Evolutionary conservation across 2,888 invertebrate species (phyloP).

Genomic region (Cheilosia variabilis): DNA sequence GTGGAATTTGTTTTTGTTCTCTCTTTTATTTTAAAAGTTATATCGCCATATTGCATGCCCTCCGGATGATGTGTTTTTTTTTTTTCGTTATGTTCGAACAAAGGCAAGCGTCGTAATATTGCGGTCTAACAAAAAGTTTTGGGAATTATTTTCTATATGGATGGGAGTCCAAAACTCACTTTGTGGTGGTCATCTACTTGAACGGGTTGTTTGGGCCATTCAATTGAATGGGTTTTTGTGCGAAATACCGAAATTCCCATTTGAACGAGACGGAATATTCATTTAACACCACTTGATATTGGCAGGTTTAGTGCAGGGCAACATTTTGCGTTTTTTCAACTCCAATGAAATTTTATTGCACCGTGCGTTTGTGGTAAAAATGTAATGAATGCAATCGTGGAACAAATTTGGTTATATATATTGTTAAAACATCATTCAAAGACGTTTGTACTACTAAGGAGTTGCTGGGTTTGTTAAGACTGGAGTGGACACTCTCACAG

Average conservation of each 20-base stretch:
- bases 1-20: background rate
- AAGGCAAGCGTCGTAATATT: background rate
- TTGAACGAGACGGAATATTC: background rate
- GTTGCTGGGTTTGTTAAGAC: no score
- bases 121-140: background rate
- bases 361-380: no score
- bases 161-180: background rate
- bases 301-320: background rate
- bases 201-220: slow-evolving; percentile 4
- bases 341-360: no score
- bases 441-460: no score
- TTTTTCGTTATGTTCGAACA: background rate
- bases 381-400: no score
- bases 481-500: no score
- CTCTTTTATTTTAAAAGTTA: slow-evolving; percentile 4
- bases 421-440: no score
- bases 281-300: background rate
- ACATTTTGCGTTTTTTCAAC: no score
- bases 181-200: slow-evolving; percentile 5
- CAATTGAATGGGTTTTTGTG: slow-evolving; percentile 12
- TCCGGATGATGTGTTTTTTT: slow-evolving; percentile 18
- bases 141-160: background rate
- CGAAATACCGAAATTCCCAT: background rate
- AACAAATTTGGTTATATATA: no score
- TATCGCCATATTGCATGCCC: slow-evolving; percentile 11